Base-by-base conservation (phyloP, 30 jellyfish, hydroid and myxozoan genomes). In the Aurelia coerulea region DNA sequence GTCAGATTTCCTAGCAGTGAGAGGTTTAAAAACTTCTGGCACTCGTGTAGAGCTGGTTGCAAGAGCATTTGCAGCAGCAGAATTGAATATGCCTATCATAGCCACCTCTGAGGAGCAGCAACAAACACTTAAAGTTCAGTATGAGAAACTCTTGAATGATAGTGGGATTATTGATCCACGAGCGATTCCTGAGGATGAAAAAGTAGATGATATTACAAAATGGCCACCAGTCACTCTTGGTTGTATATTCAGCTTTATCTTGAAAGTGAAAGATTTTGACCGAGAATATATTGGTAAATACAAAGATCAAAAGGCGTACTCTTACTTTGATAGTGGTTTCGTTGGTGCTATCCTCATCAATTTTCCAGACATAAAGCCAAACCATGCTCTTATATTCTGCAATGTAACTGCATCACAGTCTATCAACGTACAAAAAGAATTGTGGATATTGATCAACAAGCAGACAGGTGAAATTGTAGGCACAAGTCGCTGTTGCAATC, bases 1-100 rank as follows among this genome's bases (percentile, higher is more conserved):
- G 23, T 49, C 83, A 49, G 62, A 66, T 62, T 78, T 56, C 65
- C 73, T 81, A 68, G 54, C 91, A 18, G 91, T 81, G 33, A 83
- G 88, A n/a, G 91, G 89, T 37, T 53, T 81, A 33, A 81, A 69
- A 58, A 64, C 91, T 12, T 62, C 91, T 17, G 91, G 91, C 33
- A 66, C 83, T 15, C 67, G 41, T 32, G 91, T 81, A 51, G 87
- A 81, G 87, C 73, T 81, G 59, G 91, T 81, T 64, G 91, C 88
- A 37, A 81, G 91, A 34, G 89, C 91, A 37, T 81, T 81, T 81
- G 73, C 89, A 62, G 91, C 87, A 81, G 73, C 58, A 81, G 91
- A 81, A 67, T 51, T 81, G 19, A 81, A 67, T 13, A 37, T 81
- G 46, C 83, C 74, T 41, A 56, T 81, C 65, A 81, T 64, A 64